Evolutionary conservation across 1,140 invertebrate species (phyloP).

Genomic region (Drosophila funebris): DNA sequence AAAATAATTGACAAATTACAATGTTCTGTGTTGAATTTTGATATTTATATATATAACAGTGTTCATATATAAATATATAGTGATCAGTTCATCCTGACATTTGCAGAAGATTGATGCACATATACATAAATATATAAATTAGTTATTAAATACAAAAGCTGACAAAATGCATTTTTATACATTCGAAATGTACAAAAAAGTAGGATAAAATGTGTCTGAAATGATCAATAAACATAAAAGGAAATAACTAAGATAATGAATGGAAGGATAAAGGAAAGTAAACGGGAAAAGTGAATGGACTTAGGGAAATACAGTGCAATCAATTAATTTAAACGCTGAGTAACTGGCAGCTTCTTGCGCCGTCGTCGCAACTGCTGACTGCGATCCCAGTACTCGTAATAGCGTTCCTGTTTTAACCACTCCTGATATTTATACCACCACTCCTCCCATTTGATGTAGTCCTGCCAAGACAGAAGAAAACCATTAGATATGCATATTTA

Average conservation of each 20-base stretch:
- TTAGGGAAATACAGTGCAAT: slow-evolving; percentile 21
- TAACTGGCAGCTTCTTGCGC: slow-evolving; percentile 84
- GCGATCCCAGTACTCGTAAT: slow-evolving; percentile 90
- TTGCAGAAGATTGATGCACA: slow-evolving; percentile 19
- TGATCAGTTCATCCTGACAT: slow-evolving; percentile 3
- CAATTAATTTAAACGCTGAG: slow-evolving; percentile 83
- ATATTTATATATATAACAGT: slow-evolving; percentile 24
- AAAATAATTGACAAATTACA: slow-evolving; percentile 53
- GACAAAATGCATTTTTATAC: slow-evolving; percentile 71
- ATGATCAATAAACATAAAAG: slow-evolving; percentile 25
- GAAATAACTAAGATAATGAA: slow-evolving; percentile 20
- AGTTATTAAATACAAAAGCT: slow-evolving; percentile 54
- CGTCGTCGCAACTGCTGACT: slow-evolving; percentile 83
- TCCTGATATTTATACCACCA: slow-evolving; percentile 97
- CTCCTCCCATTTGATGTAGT: slow-evolving; percentile 96
- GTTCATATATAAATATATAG: slow-evolving; percentile 26
- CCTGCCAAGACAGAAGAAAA: slow-evolving; percentile 82
- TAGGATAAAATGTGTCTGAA: neutral
- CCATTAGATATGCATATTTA: neutral
- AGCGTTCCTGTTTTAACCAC: slow-evolving; percentile 93
- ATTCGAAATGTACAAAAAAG: slow-evolving; percentile 69
- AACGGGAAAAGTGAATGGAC: neutral
- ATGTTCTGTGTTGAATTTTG: slow-evolving; percentile 46
- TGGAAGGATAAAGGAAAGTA: neutral
- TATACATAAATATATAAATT: slow-evolving; percentile 37